Evolutionary conservation across 2,888 invertebrate genomes (phyloP).

Genomic region (Pogonocherus hispidulus): DNA sequence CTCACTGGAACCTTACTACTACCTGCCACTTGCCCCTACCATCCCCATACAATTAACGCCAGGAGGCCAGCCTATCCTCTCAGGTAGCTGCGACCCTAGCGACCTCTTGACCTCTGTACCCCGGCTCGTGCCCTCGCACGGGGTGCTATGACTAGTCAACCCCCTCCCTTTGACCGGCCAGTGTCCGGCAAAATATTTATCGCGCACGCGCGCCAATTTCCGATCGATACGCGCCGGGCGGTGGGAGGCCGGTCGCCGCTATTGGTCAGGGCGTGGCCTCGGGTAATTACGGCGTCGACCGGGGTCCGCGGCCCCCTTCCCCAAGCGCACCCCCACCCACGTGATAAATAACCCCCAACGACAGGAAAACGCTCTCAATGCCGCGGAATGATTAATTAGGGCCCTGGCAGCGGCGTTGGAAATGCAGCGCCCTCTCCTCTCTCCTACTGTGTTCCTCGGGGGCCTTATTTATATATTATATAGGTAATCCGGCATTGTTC

Average conservation of each 20-base stretch:
- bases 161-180: slow-evolving; percentile 64
- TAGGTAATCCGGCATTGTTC: slow-evolving; percentile 34
- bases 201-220: slow-evolving; percentile 56
- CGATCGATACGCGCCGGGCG: slow-evolving; percentile 59
- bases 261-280: slow-evolving; percentile 68
- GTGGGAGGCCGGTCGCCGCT: slow-evolving; percentile 58
- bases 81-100: slow-evolving; percentile 36
- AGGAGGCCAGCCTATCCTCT: slow-evolving; percentile 18
- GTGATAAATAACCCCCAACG: slow-evolving; percentile 68
- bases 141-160: slow-evolving; percentile 62
- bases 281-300: slow-evolving; percentile 69
- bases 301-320: slow-evolving; percentile 56
- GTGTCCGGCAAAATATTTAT: slow-evolving; percentile 65
- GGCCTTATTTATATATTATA: slow-evolving; percentile 28
- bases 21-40: not conserved
- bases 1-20: too few species aligned
- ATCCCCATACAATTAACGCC: not conserved
- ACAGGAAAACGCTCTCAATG: slow-evolving; percentile 70
- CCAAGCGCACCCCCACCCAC: slow-evolving; percentile 45
- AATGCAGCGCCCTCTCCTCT: slow-evolving; percentile 54
- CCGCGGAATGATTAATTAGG: slow-evolving; percentile 69
- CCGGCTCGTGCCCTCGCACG: slow-evolving; percentile 31
- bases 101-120: slow-evolving; percentile 35
- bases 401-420: slow-evolving; percentile 48
- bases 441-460: slow-evolving; percentile 42